Conservation (phyloP, 2,888 invertebrate genomes). For the Diarsia brunnea region DNA sequence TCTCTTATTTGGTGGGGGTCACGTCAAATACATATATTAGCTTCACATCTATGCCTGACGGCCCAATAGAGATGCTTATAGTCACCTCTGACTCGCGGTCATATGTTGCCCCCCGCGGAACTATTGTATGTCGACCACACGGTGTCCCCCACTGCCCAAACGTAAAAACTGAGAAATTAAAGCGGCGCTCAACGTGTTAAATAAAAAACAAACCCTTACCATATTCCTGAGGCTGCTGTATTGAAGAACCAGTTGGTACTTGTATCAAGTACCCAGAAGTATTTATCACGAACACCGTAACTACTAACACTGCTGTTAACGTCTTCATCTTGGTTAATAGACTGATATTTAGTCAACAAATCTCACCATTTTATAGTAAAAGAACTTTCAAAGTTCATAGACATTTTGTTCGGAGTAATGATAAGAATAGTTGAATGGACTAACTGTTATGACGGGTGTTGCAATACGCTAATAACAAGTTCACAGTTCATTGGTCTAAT, state of each 20-base stretch:
- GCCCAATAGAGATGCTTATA: neutral
- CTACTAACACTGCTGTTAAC: constrained; percentile 73
- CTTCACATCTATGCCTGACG: neutral
- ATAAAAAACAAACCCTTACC: constrained; percentile 54
- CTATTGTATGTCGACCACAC: no score
- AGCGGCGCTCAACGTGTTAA: neutral
- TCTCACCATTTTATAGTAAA: constrained; percentile 70
- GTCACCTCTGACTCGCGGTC: neutral
- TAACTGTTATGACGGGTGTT: constrained; percentile 61
- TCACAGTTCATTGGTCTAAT: constrained; percentile 54
- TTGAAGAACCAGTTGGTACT: constrained; percentile 74
- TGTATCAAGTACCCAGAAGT: constrained; percentile 81
- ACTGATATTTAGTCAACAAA: constrained; percentile 64
- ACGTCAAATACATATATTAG: neutral
- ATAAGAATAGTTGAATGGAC: constrained; percentile 82
- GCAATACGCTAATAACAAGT: constrained; percentile 52
- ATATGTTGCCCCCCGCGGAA: neutral
- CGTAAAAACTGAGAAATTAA: no score
- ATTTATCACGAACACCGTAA: constrained; percentile 61
- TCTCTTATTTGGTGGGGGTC: neutral
- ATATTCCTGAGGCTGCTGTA: constrained; percentile 42
- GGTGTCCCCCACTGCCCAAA: no score
- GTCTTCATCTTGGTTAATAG: constrained; percentile 78
- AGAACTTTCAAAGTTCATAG: constrained; percentile 73
- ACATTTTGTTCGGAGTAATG: constrained; percentile 70